phyloP scores from a whole-genome alignment of 2,888 invertebrate species.

The Agrochola lota region DNA sequence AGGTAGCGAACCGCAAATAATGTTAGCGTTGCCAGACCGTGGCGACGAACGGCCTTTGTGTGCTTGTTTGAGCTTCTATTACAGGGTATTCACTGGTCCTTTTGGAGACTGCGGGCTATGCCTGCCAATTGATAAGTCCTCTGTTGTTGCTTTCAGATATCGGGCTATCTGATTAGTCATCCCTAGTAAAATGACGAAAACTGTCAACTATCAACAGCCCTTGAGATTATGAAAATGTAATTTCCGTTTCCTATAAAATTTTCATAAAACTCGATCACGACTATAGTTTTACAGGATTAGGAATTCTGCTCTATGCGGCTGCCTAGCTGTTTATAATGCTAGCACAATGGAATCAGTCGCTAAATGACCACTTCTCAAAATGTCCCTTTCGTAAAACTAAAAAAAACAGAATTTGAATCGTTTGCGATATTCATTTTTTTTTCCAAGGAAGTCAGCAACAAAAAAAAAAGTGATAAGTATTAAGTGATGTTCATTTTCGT shows the following conservation, averaged over 20 bases:
- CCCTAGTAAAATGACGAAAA: neutral
- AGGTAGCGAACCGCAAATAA: constrained; percentile 86
- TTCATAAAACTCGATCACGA: neutral
- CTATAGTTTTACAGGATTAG: neutral
- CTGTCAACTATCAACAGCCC: too few relatives aligned
- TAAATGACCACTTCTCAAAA: too few relatives aligned
- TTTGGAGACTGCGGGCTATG: constrained; percentile 50
- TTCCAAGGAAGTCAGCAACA: too few relatives aligned
- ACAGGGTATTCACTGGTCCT: constrained; percentile 65
- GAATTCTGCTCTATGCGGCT: neutral
- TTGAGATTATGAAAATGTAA: neutral
- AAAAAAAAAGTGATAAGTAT: too few relatives aligned
- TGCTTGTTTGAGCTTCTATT: constrained; percentile 71
- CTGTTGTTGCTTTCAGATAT: constrained; percentile 3
- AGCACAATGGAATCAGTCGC: neutral
- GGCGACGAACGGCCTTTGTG: constrained; percentile 76
- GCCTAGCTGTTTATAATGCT: constrained; percentile 5
- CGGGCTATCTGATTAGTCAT: constrained; percentile 1
- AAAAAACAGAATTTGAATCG: too few relatives aligned
- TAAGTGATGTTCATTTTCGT: too few relatives aligned
- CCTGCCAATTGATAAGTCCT: constrained; percentile 48
- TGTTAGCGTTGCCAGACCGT: constrained; percentile 84
- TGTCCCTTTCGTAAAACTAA: too few relatives aligned
- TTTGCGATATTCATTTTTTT: too few relatives aligned
- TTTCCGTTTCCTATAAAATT: neutral